Evolutionary conservation across 2,797 vertebrate genomes (phyloP).

Genomic region (Poecilia wingei): DNA sequence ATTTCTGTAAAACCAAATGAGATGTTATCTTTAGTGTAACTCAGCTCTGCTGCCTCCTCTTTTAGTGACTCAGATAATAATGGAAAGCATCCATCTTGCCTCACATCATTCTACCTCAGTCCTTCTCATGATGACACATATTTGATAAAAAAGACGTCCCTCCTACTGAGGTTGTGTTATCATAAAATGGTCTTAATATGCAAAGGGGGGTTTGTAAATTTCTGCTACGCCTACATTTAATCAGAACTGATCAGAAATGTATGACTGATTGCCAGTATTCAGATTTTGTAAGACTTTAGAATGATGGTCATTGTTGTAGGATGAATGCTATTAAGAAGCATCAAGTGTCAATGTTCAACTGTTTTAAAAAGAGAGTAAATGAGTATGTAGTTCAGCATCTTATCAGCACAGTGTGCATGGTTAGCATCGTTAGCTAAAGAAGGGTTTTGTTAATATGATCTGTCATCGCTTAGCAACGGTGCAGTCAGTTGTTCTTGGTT

Average conservation of each 20-base stretch:
- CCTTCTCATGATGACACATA: neutral
- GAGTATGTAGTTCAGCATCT: neutral
- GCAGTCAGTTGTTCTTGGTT: neutral
- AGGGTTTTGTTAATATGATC: neutral
- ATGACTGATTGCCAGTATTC: neutral
- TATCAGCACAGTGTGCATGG: neutral
- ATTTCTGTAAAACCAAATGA: neutral
- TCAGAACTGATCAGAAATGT: neutral
- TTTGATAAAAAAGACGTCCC: neutral
- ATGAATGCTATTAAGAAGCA: no score
- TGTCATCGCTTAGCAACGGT: neutral
- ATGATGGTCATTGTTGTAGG: neutral
- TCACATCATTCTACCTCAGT: neutral
- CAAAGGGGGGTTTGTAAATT: no score
- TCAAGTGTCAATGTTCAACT: neutral
- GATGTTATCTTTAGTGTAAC: neutral
- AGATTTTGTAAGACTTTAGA: neutral
- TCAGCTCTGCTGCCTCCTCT: neutral
- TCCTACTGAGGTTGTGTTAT: neutral
- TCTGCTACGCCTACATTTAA: neutral
- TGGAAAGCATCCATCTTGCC: neutral
- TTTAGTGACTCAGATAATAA: neutral
- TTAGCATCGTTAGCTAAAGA: neutral
- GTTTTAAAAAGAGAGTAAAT: neutral
- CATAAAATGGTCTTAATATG: neutral